Base-by-base conservation (phyloP, 2,888 invertebrate species). In the Neuroscelio doddi region DNA sequence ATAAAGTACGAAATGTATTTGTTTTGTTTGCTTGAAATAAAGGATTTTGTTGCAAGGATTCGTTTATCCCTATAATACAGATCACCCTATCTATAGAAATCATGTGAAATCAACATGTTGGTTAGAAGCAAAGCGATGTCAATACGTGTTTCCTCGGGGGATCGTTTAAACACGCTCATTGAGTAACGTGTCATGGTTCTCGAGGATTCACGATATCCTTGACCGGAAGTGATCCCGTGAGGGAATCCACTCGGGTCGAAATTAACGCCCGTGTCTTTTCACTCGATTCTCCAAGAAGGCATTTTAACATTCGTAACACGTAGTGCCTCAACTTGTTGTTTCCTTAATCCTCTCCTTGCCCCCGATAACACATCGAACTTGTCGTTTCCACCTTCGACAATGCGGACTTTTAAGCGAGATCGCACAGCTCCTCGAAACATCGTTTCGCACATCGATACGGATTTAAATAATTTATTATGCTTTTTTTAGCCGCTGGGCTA, bases 171-270 rank as follows among this genome's bases (percentile, higher is more conserved):
- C 45, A 10, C 32, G 16, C 45, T 45, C 30, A 45, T 27, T 45
- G 45, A 30, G 32, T 30, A 45, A 30, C 45, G 30, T 10, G 30
- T 32, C 45, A 30, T 45, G 30, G 30, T 27, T 45, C 30, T 10
- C 45, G 30, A 30, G 45, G 45, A 45, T 30, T 32, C 45, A 30
- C 30, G 30, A 30, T 32, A 45, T 32, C 17, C 30, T 45, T 45
- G 45, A 45, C 45, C 45, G 27, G 17, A 45, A 45, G 45, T 30
- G 45, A 45, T 45, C 30, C 32, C 45, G 17, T 16, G 45, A 45
- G 45, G 30, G 32, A 45, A 45, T 45, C 14, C 30, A 1, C 15
- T 16, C 10, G 45, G 7, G 45, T 15, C 8, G 12, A 16, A n/a
- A 32, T 45, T 45, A 45, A 45, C 32, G 32, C 15, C 14, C 17